A percentile compares a stretch with the other conserved stretches of the same genome.
These are phyloP conservation scores for Anser cygnoides DNA, from an alignment of 2,113 vertebrate species.

Conservation along the genomic window DNA sequence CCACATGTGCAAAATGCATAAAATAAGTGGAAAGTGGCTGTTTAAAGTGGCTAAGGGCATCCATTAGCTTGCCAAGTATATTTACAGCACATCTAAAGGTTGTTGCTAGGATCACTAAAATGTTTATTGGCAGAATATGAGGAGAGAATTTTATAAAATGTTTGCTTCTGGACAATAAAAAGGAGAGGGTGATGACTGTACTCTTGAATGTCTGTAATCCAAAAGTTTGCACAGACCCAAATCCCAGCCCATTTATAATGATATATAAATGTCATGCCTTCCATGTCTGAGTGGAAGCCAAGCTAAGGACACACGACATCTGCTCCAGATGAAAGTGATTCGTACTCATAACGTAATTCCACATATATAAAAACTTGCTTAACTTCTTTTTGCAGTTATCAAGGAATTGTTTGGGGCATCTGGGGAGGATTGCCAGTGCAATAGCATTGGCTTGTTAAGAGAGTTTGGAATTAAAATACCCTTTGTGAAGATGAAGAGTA, in stretches of 20 bases:
- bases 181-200: not conserved
- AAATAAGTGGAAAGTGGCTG: not conserved
- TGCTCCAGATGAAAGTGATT: slow-evolving; percentile 53
- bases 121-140: slow-evolving; percentile 48
- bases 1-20: not conserved
- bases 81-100: slow-evolving; percentile 16
- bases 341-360: not conserved
- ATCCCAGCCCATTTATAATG: not conserved
- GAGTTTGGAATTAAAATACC: not conserved
- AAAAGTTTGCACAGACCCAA: not conserved
- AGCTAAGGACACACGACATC: slow-evolving; percentile 48
- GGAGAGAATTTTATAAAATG: slow-evolving; percentile 39
- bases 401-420: slow-evolving; percentile 12
- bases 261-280: slow-evolving; percentile 16
- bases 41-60: slow-evolving; percentile 21
- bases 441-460: not conserved
- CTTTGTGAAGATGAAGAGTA: not conserved
- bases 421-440: not conserved
- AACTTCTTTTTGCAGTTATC: slow-evolving; percentile 4
- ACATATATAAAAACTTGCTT: slow-evolving; percentile 45
- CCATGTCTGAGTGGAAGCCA: slow-evolving; percentile 16
- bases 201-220: not conserved
- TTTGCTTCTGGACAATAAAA: slow-evolving; percentile 50
- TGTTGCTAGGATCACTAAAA: slow-evolving; percentile 40
- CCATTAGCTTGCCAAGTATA: not conserved